Evolutionary conservation across 2,888 invertebrate species (phyloP).

Genomic region (Hypomecis punctinalis): DNA sequence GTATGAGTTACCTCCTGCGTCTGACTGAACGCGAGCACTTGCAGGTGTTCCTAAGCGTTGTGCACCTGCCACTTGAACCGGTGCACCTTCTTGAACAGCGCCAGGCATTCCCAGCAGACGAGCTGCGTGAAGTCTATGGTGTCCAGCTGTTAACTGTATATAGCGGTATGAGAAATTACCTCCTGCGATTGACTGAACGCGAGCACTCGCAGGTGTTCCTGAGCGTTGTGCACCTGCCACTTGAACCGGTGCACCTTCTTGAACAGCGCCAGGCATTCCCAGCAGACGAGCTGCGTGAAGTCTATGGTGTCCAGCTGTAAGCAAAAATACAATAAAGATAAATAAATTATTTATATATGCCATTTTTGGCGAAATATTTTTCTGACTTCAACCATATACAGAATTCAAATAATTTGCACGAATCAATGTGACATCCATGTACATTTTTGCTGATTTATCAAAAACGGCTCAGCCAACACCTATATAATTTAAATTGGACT

Average conservation of each 20-base stretch:
- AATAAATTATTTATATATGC: too few species aligned
- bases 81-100: conserved; percentile 64
- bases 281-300: conserved; percentile 62
- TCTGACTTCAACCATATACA: too few species aligned
- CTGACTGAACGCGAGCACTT: conserved; percentile 25
- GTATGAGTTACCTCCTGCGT: too few species aligned
- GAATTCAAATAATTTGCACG: too few species aligned
- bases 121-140: conserved; percentile 49
- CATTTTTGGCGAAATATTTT: too few species aligned
- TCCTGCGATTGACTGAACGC: conserved; percentile 66
- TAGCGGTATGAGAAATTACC: conserved; percentile 47
- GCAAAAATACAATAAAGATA: neutral
- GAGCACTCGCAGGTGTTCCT: conserved; percentile 70
- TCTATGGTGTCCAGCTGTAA: conserved; percentile 50
- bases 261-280: conserved; percentile 75
- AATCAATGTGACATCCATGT: too few species aligned
- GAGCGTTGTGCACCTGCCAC: conserved; percentile 73
- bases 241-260: conserved; percentile 68
- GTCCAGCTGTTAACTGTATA: conserved; percentile 46
- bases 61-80: conserved; percentile 75
- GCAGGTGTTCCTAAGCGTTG: conserved; percentile 72
- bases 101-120: conserved; percentile 77
- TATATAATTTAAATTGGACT: too few species aligned
- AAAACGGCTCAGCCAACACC: too few species aligned
- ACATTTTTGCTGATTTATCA: too few species aligned